Base-by-base conservation (phyloP, 2,888 invertebrate species). In the Dynastes maya region DNA sequence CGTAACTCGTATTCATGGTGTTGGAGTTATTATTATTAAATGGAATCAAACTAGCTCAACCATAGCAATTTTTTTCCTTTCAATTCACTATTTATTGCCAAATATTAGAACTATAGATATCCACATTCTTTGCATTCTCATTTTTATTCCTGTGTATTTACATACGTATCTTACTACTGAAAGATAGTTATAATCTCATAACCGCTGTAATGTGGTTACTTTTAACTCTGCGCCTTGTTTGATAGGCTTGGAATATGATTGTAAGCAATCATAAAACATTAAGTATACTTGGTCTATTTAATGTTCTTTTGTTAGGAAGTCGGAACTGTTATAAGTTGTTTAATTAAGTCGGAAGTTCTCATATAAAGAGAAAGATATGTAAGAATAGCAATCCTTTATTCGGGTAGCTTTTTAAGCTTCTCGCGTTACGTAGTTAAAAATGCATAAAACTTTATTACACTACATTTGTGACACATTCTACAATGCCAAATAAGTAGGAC, bases 281-380 rank as follows among this genome's bases (percentile, higher is more conserved):
- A 63, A 72, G 32, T 55, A 22, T 22, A 55, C 58, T 40, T 40
- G 40, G 58, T 58, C 11, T 40, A 61, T 72, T 72, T 58, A 72
- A 72, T 72, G 45, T 72, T 61, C 72, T 63, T 74, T 63, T 74
- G 72, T 74, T 58, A 61, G 45, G 49, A 3, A 74, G 61, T 55
- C 27, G 13, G 22, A 27, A 11, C 61, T 16, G 61, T 72, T 58
- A 40, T 40, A 58, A 72, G 58, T 45, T 61, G 58, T 61, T 72
- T 72, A 72, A 72, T 72, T 61, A 61, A 61, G 61, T 22, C 45
- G 45, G 61, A 22, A 22, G 61, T 72, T 72, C 49, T 55, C 16
- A 16, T 55, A 58, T 61, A 61, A 45, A 58, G 61, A 40, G 27
- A 68, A 68, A 51, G 29, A 51, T 13, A n/a, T 9, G 49, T 6